Conservation (phyloP, 2,888 invertebrate species). For the Agrotis clavis region DNA sequence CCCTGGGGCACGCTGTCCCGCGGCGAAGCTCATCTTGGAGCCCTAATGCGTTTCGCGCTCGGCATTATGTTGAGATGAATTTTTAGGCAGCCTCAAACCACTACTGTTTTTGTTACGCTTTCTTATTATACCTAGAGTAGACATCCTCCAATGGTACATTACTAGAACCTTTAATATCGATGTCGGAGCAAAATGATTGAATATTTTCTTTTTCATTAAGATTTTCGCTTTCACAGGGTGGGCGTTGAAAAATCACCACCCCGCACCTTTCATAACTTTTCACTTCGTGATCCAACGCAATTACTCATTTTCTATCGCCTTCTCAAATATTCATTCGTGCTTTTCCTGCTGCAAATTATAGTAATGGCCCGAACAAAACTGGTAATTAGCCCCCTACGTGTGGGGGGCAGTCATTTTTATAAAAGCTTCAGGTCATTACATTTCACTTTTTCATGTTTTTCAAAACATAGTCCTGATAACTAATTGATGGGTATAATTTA, state of each 20-base stretch:
- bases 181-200: slow-evolving; percentile 76
- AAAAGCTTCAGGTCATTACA: slow-evolving; percentile 68
- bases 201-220: slow-evolving; percentile 88
- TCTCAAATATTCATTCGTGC: slow-evolving; percentile 91
- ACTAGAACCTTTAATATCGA: slow-evolving; percentile 67
- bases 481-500: slow-evolving; percentile 77
- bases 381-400: slow-evolving; percentile 85
- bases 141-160: slow-evolving; percentile 1
- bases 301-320: slow-evolving; percentile 90
- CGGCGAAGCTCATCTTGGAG: slow-evolving; percentile 90
- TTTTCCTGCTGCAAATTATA: slow-evolving; percentile 89
- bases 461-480: slow-evolving; percentile 62
- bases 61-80: slow-evolving; percentile 87
- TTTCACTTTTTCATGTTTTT: slow-evolving; percentile 57
- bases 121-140: slow-evolving; percentile 17
- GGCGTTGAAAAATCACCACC: slow-evolving; percentile 87
- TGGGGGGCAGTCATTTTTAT: slow-evolving; percentile 77
- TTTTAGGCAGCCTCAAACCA: slow-evolving; percentile 80
- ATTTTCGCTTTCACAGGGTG: slow-evolving; percentile 83
- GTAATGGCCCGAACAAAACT: slow-evolving; percentile 87
- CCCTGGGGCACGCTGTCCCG: slow-evolving; percentile 90
- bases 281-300: slow-evolving; percentile 90
- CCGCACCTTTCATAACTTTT: slow-evolving; percentile 91
- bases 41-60: slow-evolving; percentile 89
- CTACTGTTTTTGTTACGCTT: slow-evolving; percentile 69